Evolutionary conservation across 2,113 vertebrate species (phyloP).

Genomic region (Asarcornis scutulata): DNA sequence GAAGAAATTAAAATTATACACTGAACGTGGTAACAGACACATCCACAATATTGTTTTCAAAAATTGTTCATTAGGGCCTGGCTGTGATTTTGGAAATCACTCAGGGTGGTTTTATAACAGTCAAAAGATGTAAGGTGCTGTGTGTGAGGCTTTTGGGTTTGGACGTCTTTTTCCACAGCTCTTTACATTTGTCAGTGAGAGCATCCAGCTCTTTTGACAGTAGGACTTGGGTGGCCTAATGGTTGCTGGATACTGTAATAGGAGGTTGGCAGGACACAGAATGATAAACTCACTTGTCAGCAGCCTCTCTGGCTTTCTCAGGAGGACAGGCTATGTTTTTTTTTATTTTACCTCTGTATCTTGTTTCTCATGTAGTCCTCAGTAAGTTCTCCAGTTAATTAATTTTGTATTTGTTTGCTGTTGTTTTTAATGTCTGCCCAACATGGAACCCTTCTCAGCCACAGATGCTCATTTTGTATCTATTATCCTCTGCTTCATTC

Average conservation of each 20-base stretch:
- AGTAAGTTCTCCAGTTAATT: background rate
- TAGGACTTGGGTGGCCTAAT: slow-evolving; percentile 57
- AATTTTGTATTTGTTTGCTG: slow-evolving; percentile 23
- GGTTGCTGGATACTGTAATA: slow-evolving; percentile 53
- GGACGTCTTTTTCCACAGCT: slow-evolving; percentile 36
- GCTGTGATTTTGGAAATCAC: slow-evolving; percentile 55
- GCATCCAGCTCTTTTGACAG: slow-evolving; percentile 54
- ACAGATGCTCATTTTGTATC: background rate
- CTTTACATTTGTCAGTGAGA: slow-evolving; percentile 2
- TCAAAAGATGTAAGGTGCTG: slow-evolving; percentile 40
- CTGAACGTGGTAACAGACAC: slow-evolving; percentile 26
- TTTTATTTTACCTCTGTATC: slow-evolving; percentile 33
- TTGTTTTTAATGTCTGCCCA: background rate
- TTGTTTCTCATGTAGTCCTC: background rate
- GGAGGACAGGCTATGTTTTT: background rate
- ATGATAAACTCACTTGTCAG: slow-evolving; percentile 69
- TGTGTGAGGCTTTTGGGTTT: slow-evolving; percentile 36
- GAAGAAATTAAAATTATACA: slow-evolving; percentile 19
- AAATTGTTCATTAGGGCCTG: slow-evolving; percentile 43
- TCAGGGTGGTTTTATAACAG: slow-evolving; percentile 32
- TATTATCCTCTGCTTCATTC: background rate
- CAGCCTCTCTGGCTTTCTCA: slow-evolving; percentile 36
- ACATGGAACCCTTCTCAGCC: background rate
- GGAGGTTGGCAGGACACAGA: slow-evolving; percentile 29
- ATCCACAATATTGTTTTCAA: slow-evolving; percentile 36